phyloP scores from a whole-genome alignment of 2,797 vertebrate genomes.

The Mastacembelus armatus region DNA sequence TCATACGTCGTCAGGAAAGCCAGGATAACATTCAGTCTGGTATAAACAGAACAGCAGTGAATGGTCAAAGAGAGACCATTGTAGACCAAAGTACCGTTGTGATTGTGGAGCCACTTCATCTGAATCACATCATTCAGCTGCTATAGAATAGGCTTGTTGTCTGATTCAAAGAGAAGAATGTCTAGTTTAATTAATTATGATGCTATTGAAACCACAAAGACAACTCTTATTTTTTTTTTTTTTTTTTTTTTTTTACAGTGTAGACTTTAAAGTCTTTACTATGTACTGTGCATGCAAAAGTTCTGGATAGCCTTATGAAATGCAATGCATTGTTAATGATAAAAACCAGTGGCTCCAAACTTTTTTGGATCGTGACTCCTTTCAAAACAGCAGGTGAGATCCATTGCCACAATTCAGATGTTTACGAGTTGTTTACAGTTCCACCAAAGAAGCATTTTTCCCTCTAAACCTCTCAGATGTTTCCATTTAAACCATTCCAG shows the following conservation, averaged over 20 bases:
- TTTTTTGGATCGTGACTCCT: too few relatives aligned
- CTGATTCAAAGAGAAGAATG: slow-evolving; percentile 27
- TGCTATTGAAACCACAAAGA: slow-evolving; percentile 51
- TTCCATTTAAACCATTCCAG: too few relatives aligned
- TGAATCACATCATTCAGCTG: slow-evolving; percentile 69
- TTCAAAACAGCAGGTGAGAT: too few relatives aligned
- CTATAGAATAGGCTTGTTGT: slow-evolving; percentile 60
- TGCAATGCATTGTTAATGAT: too few relatives aligned
- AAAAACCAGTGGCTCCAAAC: too few relatives aligned
- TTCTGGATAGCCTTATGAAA: too few relatives aligned
- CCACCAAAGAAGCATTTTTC: too few relatives aligned
- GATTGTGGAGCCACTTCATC: slow-evolving; percentile 43
- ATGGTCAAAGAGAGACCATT: slow-evolving; percentile 69
- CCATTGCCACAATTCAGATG: too few relatives aligned
- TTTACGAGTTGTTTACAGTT: too few relatives aligned
- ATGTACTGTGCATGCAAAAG: too few relatives aligned
- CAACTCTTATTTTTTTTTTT: slow-evolving; percentile 14
- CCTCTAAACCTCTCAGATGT: too few relatives aligned
- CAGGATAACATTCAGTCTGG: slow-evolving; percentile 39
- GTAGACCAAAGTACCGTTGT: slow-evolving; percentile 49
- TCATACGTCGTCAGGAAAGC: slow-evolving; percentile 17
- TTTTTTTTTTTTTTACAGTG: slow-evolving; percentile 11
- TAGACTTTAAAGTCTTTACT: slow-evolving; percentile 1
- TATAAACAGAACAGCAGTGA: slow-evolving; percentile 62
- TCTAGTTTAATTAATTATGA: slow-evolving; percentile 50